These are phyloP conservation scores for Aurelia coerulea DNA, from an alignment of 30 jellyfish, hydroid and myxozoan genomes.

Conservation along the genomic window DNA sequence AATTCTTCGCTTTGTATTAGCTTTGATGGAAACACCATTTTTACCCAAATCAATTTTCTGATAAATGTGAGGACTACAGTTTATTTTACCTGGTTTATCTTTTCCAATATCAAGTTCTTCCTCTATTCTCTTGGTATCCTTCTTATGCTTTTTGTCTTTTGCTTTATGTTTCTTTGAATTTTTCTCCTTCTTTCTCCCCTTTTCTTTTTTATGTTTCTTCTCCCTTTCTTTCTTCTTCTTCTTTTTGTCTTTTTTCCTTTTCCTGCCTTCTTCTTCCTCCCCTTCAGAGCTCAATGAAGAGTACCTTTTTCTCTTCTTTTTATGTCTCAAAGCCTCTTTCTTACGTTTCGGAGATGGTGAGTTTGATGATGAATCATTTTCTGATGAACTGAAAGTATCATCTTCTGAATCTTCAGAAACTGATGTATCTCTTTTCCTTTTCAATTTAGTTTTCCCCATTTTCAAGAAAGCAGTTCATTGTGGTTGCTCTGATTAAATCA, in stretches of 20 bases:
- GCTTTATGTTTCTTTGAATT: not conserved
- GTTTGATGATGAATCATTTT: too few relatives aligned
- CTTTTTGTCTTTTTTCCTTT: not conserved
- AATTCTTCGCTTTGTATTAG: too few relatives aligned
- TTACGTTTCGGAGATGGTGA: too few relatives aligned
- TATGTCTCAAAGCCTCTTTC: too few relatives aligned
- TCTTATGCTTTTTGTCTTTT: not conserved
- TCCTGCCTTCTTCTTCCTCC: slow-evolving; percentile 1
- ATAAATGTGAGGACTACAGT: too few relatives aligned
- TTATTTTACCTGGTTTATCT: too few relatives aligned
- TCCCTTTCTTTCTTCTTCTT: slow-evolving; percentile 7
- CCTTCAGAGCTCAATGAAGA: not conserved
- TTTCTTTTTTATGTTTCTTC: not conserved
- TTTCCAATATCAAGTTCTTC: not conserved
- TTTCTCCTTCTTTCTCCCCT: slow-evolving; percentile 2
- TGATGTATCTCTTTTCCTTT: not conserved
- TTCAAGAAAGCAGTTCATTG: not conserved
- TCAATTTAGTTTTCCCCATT: not conserved
- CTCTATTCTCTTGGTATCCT: not conserved
- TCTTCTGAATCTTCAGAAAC: too few relatives aligned
- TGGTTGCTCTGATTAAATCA: slow-evolving; percentile 17
- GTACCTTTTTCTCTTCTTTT: too few relatives aligned
- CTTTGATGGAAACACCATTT: too few relatives aligned
- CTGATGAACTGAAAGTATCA: too few relatives aligned
- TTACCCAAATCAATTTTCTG: too few relatives aligned